These are phyloP conservation scores for Leptinotarsa rubiginosa DNA, from an alignment of 2,888 invertebrate species.

Conservation along the genomic window DNA sequence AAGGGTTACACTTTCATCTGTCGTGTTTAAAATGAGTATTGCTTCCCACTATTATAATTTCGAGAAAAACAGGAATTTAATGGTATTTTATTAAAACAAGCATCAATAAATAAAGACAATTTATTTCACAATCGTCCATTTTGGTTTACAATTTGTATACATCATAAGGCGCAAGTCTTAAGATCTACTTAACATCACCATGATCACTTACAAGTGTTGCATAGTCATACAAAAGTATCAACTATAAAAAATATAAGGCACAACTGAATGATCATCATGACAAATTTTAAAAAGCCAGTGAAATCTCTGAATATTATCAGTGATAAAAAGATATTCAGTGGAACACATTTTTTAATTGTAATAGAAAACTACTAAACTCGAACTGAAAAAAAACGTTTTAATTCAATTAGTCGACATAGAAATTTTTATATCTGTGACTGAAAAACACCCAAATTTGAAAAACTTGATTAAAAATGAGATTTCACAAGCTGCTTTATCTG, in stretches of 20 bases:
- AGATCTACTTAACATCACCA: conserved; percentile 49
- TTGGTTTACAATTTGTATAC: conserved; percentile 58
- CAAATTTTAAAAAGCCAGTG: conserved; percentile 27
- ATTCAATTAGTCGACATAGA: no score
- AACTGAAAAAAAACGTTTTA: no score
- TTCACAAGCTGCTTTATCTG: conserved; percentile 12
- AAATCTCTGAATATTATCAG: background rate
- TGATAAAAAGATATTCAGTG: background rate
- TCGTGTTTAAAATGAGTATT: no score
- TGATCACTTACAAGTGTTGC: conserved; percentile 42
- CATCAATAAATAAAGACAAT: conserved; percentile 59
- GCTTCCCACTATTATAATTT: no score
- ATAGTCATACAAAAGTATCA: conserved; percentile 49
- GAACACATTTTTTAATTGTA: background rate
- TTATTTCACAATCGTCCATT: conserved; percentile 58
- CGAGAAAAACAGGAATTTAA: background rate
- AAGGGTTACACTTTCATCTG: no score
- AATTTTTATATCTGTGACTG: background rate
- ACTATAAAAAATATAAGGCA: conserved; percentile 53
- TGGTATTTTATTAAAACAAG: conserved; percentile 1
- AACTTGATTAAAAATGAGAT: background rate
- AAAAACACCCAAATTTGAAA: background rate
- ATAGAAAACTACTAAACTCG: no score
- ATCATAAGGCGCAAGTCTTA: conserved; percentile 54
- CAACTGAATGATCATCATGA: conserved; percentile 45